These are phyloP conservation scores for Bungarus multicinctus DNA, from an alignment of 2,113 vertebrate species.

Conservation along the genomic window DNA sequence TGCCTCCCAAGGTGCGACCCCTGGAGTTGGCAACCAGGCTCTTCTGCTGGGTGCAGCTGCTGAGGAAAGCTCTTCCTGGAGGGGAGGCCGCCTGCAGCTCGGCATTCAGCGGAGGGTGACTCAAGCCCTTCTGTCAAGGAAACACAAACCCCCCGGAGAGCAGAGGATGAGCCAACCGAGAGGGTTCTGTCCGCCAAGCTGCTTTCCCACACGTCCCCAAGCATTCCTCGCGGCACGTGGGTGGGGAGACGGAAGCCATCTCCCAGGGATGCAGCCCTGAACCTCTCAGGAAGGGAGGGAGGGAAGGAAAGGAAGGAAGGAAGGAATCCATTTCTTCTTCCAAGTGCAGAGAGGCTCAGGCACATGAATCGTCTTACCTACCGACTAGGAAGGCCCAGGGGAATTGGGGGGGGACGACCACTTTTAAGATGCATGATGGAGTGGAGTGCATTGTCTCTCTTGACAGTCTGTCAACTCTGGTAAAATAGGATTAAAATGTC, in stretches of 20 bases:
- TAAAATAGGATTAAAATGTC: background rate
- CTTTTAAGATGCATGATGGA: background rate
- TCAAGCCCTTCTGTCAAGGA: background rate
- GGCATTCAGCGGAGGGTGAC: accelerated
- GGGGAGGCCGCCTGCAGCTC: background rate
- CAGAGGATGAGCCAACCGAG: background rate
- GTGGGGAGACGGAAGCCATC: conserved; percentile 34
- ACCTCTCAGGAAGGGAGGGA: background rate
- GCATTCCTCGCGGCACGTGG: background rate
- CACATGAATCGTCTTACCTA: background rate
- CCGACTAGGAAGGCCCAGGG: background rate
- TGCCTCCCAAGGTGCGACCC: background rate
- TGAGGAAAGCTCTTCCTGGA: background rate
- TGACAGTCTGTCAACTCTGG: too few relatives aligned
- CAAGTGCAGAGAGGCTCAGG: background rate
- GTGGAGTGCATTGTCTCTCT: background rate
- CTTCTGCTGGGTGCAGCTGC: background rate
- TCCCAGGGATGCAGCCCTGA: background rate
- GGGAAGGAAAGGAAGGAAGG: background rate
- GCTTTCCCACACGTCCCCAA: background rate
- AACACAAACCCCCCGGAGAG: background rate
- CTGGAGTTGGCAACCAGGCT: background rate
- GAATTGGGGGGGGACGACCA: background rate
- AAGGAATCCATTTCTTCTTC: background rate
- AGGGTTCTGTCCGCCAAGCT: conserved; percentile 5